Evolutionary conservation across 2,888 invertebrate species (phyloP), one percentile per base, ranked within the genome.

Genomic region (Leucoptera coffeella): DNA sequence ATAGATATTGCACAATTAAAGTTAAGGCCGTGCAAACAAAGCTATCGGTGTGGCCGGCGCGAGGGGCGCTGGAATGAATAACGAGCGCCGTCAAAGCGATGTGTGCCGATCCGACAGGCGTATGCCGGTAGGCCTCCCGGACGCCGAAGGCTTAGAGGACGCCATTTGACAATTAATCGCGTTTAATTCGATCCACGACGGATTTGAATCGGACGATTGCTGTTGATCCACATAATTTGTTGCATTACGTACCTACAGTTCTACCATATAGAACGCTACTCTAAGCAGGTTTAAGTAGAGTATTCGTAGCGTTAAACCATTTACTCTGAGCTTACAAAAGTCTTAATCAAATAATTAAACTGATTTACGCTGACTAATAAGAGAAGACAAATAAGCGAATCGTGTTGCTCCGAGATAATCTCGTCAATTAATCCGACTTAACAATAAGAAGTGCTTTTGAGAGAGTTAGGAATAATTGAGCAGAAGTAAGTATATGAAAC

Each of bases 351-450:
- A n/a, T n/a, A n/a, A n/a, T n/a, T n/a, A n/a, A n/a, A n/a, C n/a
- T n/a, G n/a, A n/a, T n/a, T n/a, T n/a, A n/a, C n/a, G n/a, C n/a
- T n/a, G n/a, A n/a, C n/a, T n/a, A n/a, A n/a, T n/a, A n/a, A n/a
- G n/a, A n/a, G n/a, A n/a, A n/a, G n/a, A 64, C 62, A 65, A 60
- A 54, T 45, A 44, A 62, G 14, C 60, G 62, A 64, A 65, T 64
- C 55, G 57, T 62, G 64, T 65, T 60, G 62, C 62, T 67, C 65
- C 56, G 52, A 62, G 62, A 64, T 69, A 69, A 67, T 65, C 67
- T 61, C 56, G 61, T 64, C 67, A 65, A 69, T 69, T 67, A 67
- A 67, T 69, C 57, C 62, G 67, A 60, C 48, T 67, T 65, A 64
- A 50, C 52, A 61, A 54, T 53, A 53, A 52, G 50, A 62, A 61